phyloP scores from a whole-genome alignment of 2,797 vertebrate species.

The Sciurus carolinensis region DNA sequence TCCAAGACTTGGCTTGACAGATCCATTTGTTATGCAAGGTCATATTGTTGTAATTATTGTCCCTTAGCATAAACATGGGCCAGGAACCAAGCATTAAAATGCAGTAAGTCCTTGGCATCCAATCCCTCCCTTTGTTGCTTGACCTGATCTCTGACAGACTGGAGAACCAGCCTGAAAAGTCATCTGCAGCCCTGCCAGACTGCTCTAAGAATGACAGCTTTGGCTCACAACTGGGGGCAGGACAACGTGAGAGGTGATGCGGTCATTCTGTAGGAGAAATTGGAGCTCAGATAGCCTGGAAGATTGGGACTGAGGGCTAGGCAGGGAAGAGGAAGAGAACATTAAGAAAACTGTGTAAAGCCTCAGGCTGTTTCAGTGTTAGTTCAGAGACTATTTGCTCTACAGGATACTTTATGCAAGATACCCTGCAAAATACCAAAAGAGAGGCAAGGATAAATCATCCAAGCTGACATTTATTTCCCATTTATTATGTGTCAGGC shows the following conservation, averaged over 20 bases:
- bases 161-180: background rate
- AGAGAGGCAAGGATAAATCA: background rate
- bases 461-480: conserved; percentile 56
- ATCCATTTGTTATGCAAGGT: conserved; percentile 78
- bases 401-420: background rate
- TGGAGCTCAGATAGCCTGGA: conserved; percentile 20
- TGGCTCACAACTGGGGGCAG: background rate
- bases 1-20: conserved; percentile 66
- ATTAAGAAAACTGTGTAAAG: conserved; percentile 8
- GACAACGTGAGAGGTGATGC: background rate
- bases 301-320: background rate
- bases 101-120: conserved; percentile 64
- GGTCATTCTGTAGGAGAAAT: background rate
- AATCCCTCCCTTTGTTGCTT: conserved; percentile 71
- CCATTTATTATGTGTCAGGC: conserved; percentile 17
- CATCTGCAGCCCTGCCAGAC: background rate
- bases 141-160: conserved; percentile 62
- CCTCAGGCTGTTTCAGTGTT: background rate
- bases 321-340: conserved; percentile 24
- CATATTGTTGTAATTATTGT: conserved; percentile 72
- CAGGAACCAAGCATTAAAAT: conserved; percentile 72
- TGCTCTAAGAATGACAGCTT: conserved; percentile 41
- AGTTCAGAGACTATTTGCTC: background rate
- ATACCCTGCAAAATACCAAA: background rate
- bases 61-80: conserved; percentile 66